Base-by-base conservation (phyloP, 1,140 invertebrate species). In the Drosophila burlai region DNA sequence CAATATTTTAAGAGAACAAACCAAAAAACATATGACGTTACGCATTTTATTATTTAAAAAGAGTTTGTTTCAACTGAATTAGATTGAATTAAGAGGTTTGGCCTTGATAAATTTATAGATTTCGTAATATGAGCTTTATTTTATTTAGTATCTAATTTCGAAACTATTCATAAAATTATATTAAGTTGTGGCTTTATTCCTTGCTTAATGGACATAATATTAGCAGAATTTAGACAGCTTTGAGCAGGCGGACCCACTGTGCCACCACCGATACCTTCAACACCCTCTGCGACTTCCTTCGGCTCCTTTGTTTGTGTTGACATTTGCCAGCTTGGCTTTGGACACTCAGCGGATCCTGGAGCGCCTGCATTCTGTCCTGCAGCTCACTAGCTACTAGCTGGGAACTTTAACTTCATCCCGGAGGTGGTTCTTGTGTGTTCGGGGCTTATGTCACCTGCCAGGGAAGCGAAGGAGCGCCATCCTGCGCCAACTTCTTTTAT, bases 301-400 rank as follows among this genome's bases (percentile, higher is more conserved):
- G 34, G 31, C 24, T 43, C 34, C 76, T 76, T 87, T 86, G 83
- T 86, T 86, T 86, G 83, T 87, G 83, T 87, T 85, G 83, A 85
- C 83, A 85, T 85, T 86, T 86, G 83, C 83, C 83, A 82, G 82
- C 83, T 86, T 86, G 83, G 83, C 82, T 81, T 77, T 85, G 62
- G 47, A 46, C 72, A 55, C 50, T 63, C 36, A 49, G 72, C 59
- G 59, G 68, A 52, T 42, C 34, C 68, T 26, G 46, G 47, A 29
- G 47, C 42, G 64, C 34, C 31, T 47, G 65, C 40, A 73, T 43
- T 55, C 54, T 42, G 26, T 38, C 43, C 61, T 58, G 52, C 46
- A 76, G 31, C 74, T 76, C 72, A 76, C 72, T 58, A 71, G 69
- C 64, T 61, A 64, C 71, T 69, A 21, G 57, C 68, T 52, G 59